A percentile compares a stretch with the other conserved stretches of the same genome.
phyloP scores from a whole-genome alignment of 2,888 invertebrate species.

The Abrostola triplasia region DNA sequence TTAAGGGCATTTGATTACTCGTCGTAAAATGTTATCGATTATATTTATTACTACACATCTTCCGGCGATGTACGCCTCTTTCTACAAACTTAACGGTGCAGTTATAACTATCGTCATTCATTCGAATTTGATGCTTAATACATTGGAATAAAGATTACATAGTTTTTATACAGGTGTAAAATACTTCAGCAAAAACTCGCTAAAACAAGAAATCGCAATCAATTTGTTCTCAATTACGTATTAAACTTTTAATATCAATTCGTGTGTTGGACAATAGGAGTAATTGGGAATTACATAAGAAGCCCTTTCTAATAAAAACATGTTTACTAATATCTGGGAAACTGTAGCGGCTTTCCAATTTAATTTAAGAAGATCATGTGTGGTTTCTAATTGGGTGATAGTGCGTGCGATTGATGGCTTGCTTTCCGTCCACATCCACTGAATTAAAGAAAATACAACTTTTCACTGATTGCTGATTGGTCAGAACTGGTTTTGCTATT shows the following conservation, averaged over 20 bases:
- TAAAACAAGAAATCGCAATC: conserved; percentile 38
- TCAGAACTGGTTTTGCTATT: conserved; percentile 33
- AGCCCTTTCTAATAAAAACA: conserved; percentile 45
- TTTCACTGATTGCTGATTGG: conserved; percentile 41
- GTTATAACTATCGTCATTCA: conserved; percentile 2
- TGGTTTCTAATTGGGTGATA: conserved; percentile 33
- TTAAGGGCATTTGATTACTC: conserved; percentile 59
- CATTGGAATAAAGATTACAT: background rate
- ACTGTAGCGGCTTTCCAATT: conserved; percentile 26
- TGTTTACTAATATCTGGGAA: conserved; percentile 32
- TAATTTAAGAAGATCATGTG: conserved; percentile 31
- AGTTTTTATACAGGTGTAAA: background rate
- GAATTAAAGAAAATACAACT: conserved; percentile 45
- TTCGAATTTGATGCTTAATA: conserved; percentile 19
- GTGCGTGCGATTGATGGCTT: background rate
- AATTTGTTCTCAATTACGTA: conserved; percentile 52
- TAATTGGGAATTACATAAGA: conserved; percentile 40
- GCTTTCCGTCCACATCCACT: conserved; percentile 52
- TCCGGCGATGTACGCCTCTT: conserved; percentile 37
- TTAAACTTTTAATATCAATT: conserved; percentile 40
- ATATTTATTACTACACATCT: conserved; percentile 52
- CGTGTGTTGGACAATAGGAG: conserved; percentile 45
- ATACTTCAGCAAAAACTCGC: conserved; percentile 5
- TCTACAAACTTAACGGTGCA: conserved; percentile 37
- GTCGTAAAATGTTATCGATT: conserved; percentile 58